Base-by-base conservation (phyloP, 2,113 vertebrate genomes). In the Herpetotheres cachinnans region DNA sequence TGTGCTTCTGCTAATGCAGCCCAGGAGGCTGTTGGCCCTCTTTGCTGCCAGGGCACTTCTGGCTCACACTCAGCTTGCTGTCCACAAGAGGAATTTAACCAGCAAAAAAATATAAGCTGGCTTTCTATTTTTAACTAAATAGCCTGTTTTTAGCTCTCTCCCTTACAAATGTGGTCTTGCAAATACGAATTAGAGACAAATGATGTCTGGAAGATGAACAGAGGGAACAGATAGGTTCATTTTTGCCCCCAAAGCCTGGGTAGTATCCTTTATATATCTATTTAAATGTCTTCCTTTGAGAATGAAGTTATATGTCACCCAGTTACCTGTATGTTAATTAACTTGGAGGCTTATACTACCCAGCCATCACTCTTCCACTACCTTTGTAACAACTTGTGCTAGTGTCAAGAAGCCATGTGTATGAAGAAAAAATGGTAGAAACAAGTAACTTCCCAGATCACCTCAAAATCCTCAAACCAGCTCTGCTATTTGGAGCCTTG, bases 121-220 rank as follows among this genome's bases (percentile, higher is more conserved):
- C 7, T 79, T 95, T 89, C 80, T 86, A 40, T 71, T 91, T 95
- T 95, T 86, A 92, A 62, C 40, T 44, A 42, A 62, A 89, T 81
- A 59, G 7, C 19, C 44, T 94, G 80, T 79, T 85, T 94, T 85
- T 94, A 96, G 30, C 24, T 94, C 20, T 61, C 21, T 67, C 27
- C 17, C 46, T 76, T 94, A 85, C 20, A 87, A 89, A 87, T 49
- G 40, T 30, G 18, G 46, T 50, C 63, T 89, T 81, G n/a, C n/a
- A 90, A 89, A 46, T 58, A 58, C 7, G n/a, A 86, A 27, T 47
- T 70, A 50, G 47, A 71, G 71, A 93, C n/a, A 94, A 88, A 62
- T 84, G 24, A 78, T 86, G 24, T 66, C 67, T 92, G 42, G 67
- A 90, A 90, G 29, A 32, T 86, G 58, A 91, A 69, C 22, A 69